Evolutionary conservation across 92 coral and sea anemone genomes (phyloP).

Genomic region (Desmophyllum pertusum): DNA sequence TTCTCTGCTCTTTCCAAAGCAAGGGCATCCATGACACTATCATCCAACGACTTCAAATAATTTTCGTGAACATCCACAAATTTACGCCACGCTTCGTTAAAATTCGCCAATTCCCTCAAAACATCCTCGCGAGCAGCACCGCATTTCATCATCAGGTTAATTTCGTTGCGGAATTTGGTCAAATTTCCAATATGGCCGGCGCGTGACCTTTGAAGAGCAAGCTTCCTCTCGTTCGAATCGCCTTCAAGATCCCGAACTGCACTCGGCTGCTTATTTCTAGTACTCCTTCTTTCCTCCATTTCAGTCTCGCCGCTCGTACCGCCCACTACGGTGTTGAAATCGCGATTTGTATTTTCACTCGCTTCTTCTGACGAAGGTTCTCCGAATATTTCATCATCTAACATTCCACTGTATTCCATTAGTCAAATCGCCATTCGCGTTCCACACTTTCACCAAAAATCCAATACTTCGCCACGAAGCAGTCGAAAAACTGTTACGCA

Average conservation of each 20-base stretch:
- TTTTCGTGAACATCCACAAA: conserved; percentile 6
- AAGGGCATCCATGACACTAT: not conserved
- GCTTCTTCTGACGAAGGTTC: not conserved
- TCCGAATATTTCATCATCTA: too few species aligned
- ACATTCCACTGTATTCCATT: not conserved
- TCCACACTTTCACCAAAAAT: too few species aligned
- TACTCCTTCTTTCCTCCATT: conserved; percentile 5
- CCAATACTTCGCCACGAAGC: too few species aligned
- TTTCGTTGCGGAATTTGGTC: too few species aligned
- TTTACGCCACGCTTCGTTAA: conserved; percentile 17
- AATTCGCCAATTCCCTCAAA: not conserved
- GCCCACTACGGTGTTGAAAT: not conserved
- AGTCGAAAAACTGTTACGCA: too few species aligned
- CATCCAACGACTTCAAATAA: not conserved
- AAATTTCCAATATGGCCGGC: conserved; percentile 18
- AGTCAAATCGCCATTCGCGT: too few species aligned
- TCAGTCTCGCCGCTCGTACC: conserved; percentile 3
- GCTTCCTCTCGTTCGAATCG: not conserved
- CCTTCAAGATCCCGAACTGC: not conserved
- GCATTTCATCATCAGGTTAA: too few species aligned
- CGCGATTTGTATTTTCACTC: too few species aligned
- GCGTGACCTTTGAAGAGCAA: conserved; percentile 15
- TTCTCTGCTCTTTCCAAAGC: not conserved
- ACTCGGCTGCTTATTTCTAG: not conserved
- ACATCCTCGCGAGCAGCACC: not conserved